These are phyloP conservation scores for Xanthorhoe designata DNA, from an alignment of 2,888 invertebrate genomes.

Conservation along the genomic window DNA sequence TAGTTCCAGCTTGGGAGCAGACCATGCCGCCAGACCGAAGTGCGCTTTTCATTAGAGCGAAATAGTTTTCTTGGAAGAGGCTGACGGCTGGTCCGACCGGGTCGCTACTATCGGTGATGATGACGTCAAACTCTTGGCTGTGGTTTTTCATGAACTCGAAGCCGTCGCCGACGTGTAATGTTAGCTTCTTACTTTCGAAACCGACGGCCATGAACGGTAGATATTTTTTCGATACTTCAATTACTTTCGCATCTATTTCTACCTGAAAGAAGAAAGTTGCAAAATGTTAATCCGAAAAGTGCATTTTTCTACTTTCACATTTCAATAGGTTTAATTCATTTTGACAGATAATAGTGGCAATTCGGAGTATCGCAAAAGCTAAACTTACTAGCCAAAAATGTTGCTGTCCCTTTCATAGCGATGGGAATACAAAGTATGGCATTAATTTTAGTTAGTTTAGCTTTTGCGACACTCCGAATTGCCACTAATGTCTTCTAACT, in stretches of 20 bases:
- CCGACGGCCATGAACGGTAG: constrained; percentile 96
- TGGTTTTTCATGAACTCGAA: constrained; percentile 97
- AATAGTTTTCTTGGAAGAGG: constrained; percentile 93
- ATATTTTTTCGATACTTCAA: constrained; percentile 95
- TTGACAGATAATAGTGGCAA: no score
- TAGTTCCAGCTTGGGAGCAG: constrained; percentile 96
- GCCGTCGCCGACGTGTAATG: constrained; percentile 95
- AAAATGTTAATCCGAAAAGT: no score
- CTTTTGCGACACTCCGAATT: no score
- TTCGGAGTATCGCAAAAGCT: no score
- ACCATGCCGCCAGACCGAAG: constrained; percentile 94
- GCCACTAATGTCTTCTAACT: no score
- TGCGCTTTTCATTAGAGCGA: constrained; percentile 92
- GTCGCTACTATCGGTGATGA: constrained; percentile 99
- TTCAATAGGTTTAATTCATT: no score
- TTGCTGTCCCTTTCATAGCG: no score
- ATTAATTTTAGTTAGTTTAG: no score
- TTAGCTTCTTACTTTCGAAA: constrained; percentile 93
- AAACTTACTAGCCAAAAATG: no score
- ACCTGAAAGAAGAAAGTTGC: constrained; percentile 85
- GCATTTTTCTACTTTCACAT: no score
- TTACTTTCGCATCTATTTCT: constrained; percentile 97
- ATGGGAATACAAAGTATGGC: no score
- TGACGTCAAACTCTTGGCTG: constrained; percentile 95
- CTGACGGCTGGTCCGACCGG: constrained; percentile 93